Evolutionary conservation across 2,113 vertebrate genomes (phyloP).

Genomic region (Coptodon bakossiorum): DNA sequence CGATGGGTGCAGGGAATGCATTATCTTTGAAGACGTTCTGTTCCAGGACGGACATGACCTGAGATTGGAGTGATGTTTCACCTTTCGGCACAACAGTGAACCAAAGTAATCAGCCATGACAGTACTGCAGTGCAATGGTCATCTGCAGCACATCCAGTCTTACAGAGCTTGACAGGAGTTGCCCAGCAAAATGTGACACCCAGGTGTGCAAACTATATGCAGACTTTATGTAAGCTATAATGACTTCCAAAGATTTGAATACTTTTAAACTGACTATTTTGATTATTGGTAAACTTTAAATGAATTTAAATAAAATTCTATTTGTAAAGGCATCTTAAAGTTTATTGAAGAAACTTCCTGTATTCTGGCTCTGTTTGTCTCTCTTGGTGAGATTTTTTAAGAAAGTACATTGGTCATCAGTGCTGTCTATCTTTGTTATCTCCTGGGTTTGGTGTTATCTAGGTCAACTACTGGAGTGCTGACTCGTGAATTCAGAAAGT

Average conservation of each 20-base stretch:
- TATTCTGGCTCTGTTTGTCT: not conserved
- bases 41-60: not conserved
- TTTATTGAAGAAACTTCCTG: not conserved
- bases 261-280: not conserved
- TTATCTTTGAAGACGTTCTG: not conserved
- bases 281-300: not conserved
- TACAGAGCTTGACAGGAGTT: not conserved
- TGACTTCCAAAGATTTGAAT: not conserved
- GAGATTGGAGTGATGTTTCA: not conserved
- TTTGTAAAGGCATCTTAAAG: not conserved
- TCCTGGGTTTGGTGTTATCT: conserved; percentile 15
- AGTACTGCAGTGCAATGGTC: not conserved
- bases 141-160: not conserved
- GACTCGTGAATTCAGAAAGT: conserved; percentile 34
- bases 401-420: not conserved
- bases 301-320: not conserved
- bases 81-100: not conserved
- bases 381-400: not conserved
- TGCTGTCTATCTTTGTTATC: not conserved
- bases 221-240: not conserved
- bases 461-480: conserved; percentile 37
- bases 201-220: not conserved
- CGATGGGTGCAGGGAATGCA: not conserved
- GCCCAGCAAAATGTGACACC: not conserved
- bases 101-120: not conserved